Base-by-base conservation (phyloP, 2,888 invertebrate genomes). In the Achlya flavicornis region DNA sequence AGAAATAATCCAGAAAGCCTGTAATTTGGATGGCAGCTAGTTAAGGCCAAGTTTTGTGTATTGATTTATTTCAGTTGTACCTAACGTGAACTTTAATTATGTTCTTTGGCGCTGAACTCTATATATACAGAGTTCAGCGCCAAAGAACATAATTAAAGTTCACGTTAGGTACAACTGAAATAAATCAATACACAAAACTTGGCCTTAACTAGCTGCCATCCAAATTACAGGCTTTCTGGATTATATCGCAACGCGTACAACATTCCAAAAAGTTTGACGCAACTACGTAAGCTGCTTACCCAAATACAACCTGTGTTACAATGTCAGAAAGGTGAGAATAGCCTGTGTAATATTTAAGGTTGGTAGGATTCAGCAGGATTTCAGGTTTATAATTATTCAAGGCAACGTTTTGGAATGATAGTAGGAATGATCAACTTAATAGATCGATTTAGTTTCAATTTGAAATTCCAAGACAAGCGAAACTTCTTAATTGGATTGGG, bases 171-270 rank as follows among this genome's bases (percentile, higher is more conserved):
- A 57, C 14, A 32, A 32, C 61, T 32, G 43, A 58, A 58, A 63
- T 58, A 58, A 46, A 58, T 58, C 58, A 63, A 63, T 58, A 61
- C 43, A 41, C 26, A 10, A 59, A 60, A n/a, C 62, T 57, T 26
- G 59, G 35, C 63, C 60, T 62, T 63, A 59, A 19, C 33, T 63
- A 63, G 66, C 62, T 53, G 57, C 48, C 35, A 43, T 58, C 63
- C 63, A 63, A 63, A 63, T 66, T 61, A 61, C 61, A 58, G 33
- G 41, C 8, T 41, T 41, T 41, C 41, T 57, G 63, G 64, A 61
- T 61, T 65, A 61, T 61, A 43, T 43, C 58, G 46, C 65, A 41
- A 43, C 58, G 33, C 38, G 48, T 48, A 33, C 48, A 46, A 53
- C 16, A 32, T 33, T 53, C 33, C n/a, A 33, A 14, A 16, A 14